Base-by-base conservation (phyloP, 2,888 invertebrate genomes). In the Drosophila mimetica region DNA sequence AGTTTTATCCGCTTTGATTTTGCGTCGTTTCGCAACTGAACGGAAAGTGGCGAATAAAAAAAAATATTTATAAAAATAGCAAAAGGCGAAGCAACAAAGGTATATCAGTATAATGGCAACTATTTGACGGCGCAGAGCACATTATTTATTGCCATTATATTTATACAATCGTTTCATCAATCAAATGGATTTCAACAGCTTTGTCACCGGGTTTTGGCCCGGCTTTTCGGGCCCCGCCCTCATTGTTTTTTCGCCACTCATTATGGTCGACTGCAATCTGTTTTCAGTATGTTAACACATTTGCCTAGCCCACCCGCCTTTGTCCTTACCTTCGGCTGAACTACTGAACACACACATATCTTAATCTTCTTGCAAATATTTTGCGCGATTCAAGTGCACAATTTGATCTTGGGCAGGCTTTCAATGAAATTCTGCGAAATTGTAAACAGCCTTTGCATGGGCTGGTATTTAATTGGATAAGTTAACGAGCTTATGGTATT, bases 121-220 rank as follows among this genome's bases (percentile, higher is more conserved):
- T 42, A 47, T 58, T 60, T 41, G 44, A 18, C 16, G 22, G 34
- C 14, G 30, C 47, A 18, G 30, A 47, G 47, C 32, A 32, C 55
- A 50, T 70, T 70, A 59, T 48, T 46, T 54, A 64, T 64, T 50
- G 63, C 42, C 74, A 81, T 83, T 86, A 77, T 79, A 77, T 79
- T 55, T 71, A 67, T 71, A 69, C 74, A 72, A 70, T 57, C 84
- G 72, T 80, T 86, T 82, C 85, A 82, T 82, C 82, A 86, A 82
- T 86, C 84, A 82, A 83, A 71, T 54, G 65, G 42, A 71, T 86
- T 82, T 82, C 86, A 82, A 82, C 86, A 82, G 81, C 46, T 64
- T 25, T 51, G 58, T 59, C 70, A 14, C 60, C 50, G 20, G 32
- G 13, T 57, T 25, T 47, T 46, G 46, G 46, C 46, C 46, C 6